Base-by-base conservation (phyloP, 2,113 vertebrate species). In the Nipponia nippon region DNA sequence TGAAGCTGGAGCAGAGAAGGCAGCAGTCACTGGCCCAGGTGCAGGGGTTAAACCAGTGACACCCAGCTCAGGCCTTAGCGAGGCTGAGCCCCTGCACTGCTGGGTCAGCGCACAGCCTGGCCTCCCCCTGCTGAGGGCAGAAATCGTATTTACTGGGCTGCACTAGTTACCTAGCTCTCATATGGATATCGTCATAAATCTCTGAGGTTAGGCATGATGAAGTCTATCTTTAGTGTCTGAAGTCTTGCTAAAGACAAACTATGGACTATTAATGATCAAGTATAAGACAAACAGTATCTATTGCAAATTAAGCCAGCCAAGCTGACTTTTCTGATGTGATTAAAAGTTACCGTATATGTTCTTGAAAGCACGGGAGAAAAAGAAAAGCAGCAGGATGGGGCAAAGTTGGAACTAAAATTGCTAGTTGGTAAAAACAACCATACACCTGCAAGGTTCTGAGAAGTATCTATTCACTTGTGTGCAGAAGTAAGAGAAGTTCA, bases 81-180 rank as follows among this genome's bases (percentile, higher is more conserved):
- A 72, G 9, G 25, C 18, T 27, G 27, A 80, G 34, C 4, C 25
- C 47, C 63, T 18, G 59, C 5, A 15, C 8, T 32, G 23, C 27
- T 2, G 1, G 30, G 7, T 25, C 49, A 59, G n/a, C 1, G 1
- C 20, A 27, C 14, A 36, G 49, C 22, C 1, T 0, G 18, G 7
- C 11, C 12, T n/a, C 16, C 9, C 10, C 5, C 11, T n/a, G 26
- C 19, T 62, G 16, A 58, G 8, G 16, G 9, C 19, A 70, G 16
- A 23, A 34, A 56, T 7, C 1, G 0, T 46, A 17, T 71, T 66
- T 40, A 34, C 27, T 18, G 38, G 21, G 21, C 32, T 76, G 32
- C 15, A 34, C 6, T 17, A 20, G 11, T 20, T 72, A 58, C 38
- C 22, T 36, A 34, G 8, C 21, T 82, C 42, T 26, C 22, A 16